Evolutionary conservation across 2,888 invertebrate genomes (phyloP).

Genomic region (Apomyelois bistriatella): DNA sequence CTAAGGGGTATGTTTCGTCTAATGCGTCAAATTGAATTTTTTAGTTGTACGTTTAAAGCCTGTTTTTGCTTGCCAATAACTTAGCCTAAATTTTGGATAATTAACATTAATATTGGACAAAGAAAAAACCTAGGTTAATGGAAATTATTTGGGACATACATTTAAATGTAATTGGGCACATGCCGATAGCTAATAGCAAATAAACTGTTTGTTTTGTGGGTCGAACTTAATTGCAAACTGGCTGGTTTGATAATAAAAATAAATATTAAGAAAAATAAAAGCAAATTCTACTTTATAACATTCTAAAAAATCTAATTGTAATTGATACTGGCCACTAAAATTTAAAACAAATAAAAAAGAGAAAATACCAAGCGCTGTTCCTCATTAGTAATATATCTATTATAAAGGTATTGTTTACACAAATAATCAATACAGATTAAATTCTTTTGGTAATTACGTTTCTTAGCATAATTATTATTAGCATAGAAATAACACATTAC

Average conservation of each 20-base stretch:
- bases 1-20: neutral
- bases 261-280: too few relatives aligned
- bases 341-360: too few relatives aligned
- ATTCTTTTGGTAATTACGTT: too few relatives aligned
- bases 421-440: too few relatives aligned
- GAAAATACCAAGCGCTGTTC: too few relatives aligned
- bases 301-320: too few relatives aligned
- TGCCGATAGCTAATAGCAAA: constrained; percentile 38
- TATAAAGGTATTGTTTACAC: too few relatives aligned
- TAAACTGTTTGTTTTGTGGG: constrained; percentile 27
- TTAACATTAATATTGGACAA: constrained; percentile 62
- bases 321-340: too few relatives aligned
- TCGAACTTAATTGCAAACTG: constrained; percentile 11
- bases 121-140: constrained; percentile 52
- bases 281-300: too few relatives aligned
- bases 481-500: too few relatives aligned
- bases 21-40: neutral
- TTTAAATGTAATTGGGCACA: constrained; percentile 60
- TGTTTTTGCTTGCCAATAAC: constrained; percentile 19
- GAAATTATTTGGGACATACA: constrained; percentile 60
- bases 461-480: too few relatives aligned
- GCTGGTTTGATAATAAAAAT: neutral
- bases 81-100: constrained; percentile 56
- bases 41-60: neutral
- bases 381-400: too few relatives aligned